Conservation (phyloP, 2,888 invertebrate genomes). For the Cecidostiba fungosa region DNA sequence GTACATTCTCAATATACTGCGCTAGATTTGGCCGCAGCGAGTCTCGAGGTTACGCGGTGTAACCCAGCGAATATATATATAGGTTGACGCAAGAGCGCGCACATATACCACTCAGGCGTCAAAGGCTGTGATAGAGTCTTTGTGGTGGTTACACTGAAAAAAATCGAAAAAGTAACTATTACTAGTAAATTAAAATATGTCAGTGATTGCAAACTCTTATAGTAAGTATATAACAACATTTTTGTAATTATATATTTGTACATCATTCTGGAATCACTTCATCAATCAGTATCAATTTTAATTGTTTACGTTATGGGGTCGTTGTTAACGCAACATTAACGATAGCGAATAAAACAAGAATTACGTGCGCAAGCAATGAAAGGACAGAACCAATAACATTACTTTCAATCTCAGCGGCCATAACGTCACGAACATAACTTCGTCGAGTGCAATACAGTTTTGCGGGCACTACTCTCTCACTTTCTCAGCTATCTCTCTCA, state of each 20-base stretch:
- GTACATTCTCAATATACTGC: background rate
- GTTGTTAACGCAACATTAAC: background rate
- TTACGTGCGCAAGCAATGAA: conserved; percentile 22
- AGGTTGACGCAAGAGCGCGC: background rate
- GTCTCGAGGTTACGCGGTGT: background rate
- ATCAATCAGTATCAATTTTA: conserved; percentile 38
- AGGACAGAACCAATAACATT: conserved; percentile 31
- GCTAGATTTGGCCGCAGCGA: background rate
- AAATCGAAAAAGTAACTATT: too few species aligned
- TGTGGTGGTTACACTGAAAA: too few species aligned
- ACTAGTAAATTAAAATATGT: too few species aligned
- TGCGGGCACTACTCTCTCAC: background rate
- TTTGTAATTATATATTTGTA: too few species aligned
- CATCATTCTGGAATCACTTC: conserved; percentile 10
- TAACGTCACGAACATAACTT: background rate
- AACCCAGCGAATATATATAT: background rate
- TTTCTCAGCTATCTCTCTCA: too few species aligned
- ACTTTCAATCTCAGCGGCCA: conserved; percentile 15
- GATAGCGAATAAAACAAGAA: conserved; percentile 28
- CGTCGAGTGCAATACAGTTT: conserved; percentile 34
- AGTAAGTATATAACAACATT: too few species aligned
- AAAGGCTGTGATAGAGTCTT: too few species aligned
- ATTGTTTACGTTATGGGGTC: background rate
- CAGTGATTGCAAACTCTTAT: too few species aligned
- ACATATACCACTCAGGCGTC: too few species aligned